Conservation (phyloP, 2,888 invertebrate species). For the Drosophila hamatofila region DNA sequence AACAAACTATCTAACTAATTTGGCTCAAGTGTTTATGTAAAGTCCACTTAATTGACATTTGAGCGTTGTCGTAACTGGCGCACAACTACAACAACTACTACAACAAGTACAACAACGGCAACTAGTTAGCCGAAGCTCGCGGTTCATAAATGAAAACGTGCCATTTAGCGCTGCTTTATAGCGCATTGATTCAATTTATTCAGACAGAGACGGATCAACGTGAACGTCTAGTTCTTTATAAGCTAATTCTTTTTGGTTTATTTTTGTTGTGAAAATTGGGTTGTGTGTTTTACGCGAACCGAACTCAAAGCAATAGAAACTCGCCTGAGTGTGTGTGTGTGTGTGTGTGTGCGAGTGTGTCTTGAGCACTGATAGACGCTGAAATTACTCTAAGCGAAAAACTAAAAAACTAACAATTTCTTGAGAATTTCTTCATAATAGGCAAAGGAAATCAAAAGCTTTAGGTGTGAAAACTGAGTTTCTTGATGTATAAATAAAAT, state of each 20-base stretch:
- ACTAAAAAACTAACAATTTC: background rate
- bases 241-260: conserved; percentile 50
- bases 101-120: background rate
- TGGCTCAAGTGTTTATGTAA: conserved; percentile 78
- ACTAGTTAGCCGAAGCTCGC: conserved; percentile 3
- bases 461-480: background rate
- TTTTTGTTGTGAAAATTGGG: conserved; percentile 59
- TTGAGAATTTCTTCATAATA: background rate
- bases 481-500: background rate
- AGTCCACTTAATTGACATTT: conserved; percentile 79
- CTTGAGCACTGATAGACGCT: background rate
- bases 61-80: conserved; percentile 59
- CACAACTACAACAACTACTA: conserved; percentile 26
- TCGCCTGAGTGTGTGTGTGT: conserved; percentile 7
- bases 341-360: conserved; percentile 4
- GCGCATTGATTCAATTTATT: conserved; percentile 76
- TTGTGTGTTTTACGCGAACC: conserved; percentile 39
- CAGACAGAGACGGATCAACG: conserved; percentile 37
- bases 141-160: conserved; percentile 50
- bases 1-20: conserved; percentile 49
- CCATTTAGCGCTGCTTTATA: conserved; percentile 62
- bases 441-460: background rate
- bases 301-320: conserved; percentile 45
- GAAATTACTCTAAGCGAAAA: background rate
- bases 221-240: conserved; percentile 62